A percentile compares a stretch with the other conserved stretches of the same genome.
phyloP scores from a whole-genome alignment of 2,888 invertebrate genomes.

The Empis livida region DNA sequence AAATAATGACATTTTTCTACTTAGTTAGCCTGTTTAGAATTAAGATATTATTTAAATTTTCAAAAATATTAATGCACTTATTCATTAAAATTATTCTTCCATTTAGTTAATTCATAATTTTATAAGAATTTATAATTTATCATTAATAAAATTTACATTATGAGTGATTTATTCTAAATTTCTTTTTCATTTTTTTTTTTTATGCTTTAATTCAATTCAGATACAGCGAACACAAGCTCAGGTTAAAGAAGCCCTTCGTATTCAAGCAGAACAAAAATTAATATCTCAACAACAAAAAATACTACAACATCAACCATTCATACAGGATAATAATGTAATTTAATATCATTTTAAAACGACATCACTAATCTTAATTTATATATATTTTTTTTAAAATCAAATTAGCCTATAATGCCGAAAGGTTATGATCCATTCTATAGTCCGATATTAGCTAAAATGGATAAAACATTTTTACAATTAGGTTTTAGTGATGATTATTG shows the following conservation, averaged over 20 bases:
- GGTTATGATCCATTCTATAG: constrained; percentile 57
- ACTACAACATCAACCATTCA: constrained; percentile 37
- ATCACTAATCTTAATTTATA: too few species aligned
- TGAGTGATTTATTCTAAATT: too few species aligned
- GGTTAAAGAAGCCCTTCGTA: constrained; percentile 42
- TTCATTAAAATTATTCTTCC: too few species aligned
- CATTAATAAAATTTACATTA: too few species aligned
- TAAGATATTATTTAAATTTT: too few species aligned
- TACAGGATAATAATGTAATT: constrained; percentile 32
- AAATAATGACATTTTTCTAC: too few species aligned
- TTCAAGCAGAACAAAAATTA: constrained; percentile 43
- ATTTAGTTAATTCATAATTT: too few species aligned
- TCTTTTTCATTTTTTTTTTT: too few species aligned
- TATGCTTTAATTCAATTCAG: constrained; percentile 17
- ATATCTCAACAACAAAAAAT: constrained; percentile 48
- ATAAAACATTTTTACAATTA: constrained; percentile 56
- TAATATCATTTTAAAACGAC: too few species aligned
- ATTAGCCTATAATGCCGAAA: constrained; percentile 31
- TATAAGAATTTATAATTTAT: too few species aligned
- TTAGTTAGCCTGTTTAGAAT: too few species aligned
- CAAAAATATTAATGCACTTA: too few species aligned
- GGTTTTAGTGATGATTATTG: constrained; percentile 59
- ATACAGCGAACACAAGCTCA: constrained; percentile 38
- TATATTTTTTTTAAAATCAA: constrained; percentile 3
- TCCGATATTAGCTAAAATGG: constrained; percentile 62